A percentile compares a stretch with the other conserved stretches of the same genome.
Evolutionary conservation across 1,140 invertebrate species (phyloP).

Genomic region (Streblospio benedicti): DNA sequence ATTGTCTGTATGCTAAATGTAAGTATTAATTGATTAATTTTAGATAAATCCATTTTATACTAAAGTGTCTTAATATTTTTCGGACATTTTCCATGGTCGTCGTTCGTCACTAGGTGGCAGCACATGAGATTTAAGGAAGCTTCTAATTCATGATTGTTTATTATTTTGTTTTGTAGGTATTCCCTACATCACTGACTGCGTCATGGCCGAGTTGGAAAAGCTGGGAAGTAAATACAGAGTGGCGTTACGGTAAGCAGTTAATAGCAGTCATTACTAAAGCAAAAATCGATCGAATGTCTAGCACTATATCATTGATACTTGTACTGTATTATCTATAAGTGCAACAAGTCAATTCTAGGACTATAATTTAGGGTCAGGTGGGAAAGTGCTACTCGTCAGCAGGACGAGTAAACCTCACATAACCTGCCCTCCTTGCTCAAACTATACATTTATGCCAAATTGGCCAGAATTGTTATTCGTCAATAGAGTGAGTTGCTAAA

Average conservation of each 20-base stretch:
- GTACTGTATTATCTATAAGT: neutral
- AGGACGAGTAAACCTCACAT: neutral
- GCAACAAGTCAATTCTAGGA: neutral
- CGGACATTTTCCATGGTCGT: neutral
- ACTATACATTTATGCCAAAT: no score
- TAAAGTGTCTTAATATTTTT: neutral
- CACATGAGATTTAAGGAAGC: neutral
- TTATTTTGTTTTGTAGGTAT: constrained; percentile 60
- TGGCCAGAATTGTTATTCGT: neutral
- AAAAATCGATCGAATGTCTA: neutral
- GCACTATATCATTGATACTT: neutral
- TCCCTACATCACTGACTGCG: constrained; percentile 97
- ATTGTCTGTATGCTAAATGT: constrained; percentile 97
- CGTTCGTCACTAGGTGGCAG: neutral
- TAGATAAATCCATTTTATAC: neutral
- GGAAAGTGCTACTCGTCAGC: neutral
- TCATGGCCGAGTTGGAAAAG: constrained; percentile 96
- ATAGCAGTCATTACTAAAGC: neutral
- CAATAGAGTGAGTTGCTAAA: neutral
- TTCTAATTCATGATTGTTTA: constrained; percentile 8
- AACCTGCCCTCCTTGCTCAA: neutral
- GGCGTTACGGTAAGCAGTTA: constrained; percentile 61
- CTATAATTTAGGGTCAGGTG: neutral
- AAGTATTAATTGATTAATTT: constrained; percentile 29
- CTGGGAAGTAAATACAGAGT: constrained; percentile 90